Percentiles rank a stretch among this genome's conserved stretches.
phyloP scores from a whole-genome alignment of 2,888 invertebrate genomes.

The Philaethria dido region DNA sequence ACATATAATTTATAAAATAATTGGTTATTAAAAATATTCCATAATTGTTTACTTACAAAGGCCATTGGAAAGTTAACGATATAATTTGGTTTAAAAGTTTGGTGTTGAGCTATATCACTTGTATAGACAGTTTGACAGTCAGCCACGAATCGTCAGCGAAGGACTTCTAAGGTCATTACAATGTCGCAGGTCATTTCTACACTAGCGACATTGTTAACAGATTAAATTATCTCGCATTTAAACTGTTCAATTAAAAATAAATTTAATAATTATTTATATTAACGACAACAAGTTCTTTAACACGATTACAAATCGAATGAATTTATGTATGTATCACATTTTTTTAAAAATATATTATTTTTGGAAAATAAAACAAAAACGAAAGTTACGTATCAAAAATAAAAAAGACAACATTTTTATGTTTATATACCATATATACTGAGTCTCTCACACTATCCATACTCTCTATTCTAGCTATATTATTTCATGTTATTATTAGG shows the following conservation, averaged over 20 bases:
- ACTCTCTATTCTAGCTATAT: background rate
- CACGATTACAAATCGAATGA: no score
- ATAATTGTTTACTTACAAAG: constrained; percentile 57
- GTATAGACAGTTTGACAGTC: constrained; percentile 61
- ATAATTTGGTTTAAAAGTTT: constrained; percentile 32
- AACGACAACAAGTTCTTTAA: no score
- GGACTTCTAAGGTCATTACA: constrained; percentile 72
- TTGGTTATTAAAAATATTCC: background rate
- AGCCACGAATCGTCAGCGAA: constrained; percentile 47
- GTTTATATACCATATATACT: no score
- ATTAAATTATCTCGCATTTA: constrained; percentile 1
- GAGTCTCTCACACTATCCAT: background rate
- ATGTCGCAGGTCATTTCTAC: constrained; percentile 66
- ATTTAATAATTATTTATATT: background rate
- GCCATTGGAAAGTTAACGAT: constrained; percentile 52
- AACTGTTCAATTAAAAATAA: background rate
- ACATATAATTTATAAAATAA: background rate
- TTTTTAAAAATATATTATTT: no score
- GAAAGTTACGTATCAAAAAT: no score
- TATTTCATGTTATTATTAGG: background rate
- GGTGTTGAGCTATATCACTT: constrained; percentile 37
- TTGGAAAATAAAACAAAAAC: no score
- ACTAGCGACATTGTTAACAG: constrained; percentile 51
- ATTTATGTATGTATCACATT: no score
- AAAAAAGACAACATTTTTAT: no score